Evolutionary conservation across 2,797 vertebrate species (phyloP).

Genomic region (Nothura maculosa): DNA sequence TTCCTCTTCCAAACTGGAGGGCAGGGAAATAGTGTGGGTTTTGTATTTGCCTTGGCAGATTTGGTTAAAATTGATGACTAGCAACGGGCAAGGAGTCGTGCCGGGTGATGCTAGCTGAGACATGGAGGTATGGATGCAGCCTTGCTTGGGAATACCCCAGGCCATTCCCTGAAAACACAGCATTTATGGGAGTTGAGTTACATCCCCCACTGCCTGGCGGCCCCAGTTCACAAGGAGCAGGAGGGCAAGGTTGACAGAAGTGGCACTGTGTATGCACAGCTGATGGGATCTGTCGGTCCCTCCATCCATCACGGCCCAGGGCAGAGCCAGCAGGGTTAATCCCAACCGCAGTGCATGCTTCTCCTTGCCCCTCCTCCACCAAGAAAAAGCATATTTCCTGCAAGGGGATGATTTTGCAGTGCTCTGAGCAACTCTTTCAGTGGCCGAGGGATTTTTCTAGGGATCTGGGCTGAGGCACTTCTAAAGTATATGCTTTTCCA

Average conservation of each 20-base stretch:
- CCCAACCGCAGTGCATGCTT: background rate
- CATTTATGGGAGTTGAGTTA: fast-evolving
- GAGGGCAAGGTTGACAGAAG: background rate
- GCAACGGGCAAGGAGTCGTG: fast-evolving
- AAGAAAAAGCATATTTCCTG: slow-evolving; percentile 28
- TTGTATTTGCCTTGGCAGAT: background rate
- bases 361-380: background rate
- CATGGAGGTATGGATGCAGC: fast-evolving
- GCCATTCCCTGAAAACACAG: background rate
- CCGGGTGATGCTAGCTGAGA: background rate
- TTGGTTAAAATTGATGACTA: background rate
- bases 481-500: background rate
- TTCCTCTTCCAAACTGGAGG: background rate
- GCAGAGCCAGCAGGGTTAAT: slow-evolving; percentile 18
- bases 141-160: fast-evolving
- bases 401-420: background rate
- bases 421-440: background rate
- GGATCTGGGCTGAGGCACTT: background rate
- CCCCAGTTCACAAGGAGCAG: background rate
- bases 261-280: background rate
- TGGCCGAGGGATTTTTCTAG: slow-evolving; percentile 1
- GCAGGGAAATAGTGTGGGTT: background rate
- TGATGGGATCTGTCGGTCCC: background rate
- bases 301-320: background rate
- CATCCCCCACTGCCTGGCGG: background rate